A percentile compares a stretch with the other conserved stretches of the same genome.
Conservation (phyloP, 2,113 vertebrate genomes). For the Cynopterus brachyotis region DNA sequence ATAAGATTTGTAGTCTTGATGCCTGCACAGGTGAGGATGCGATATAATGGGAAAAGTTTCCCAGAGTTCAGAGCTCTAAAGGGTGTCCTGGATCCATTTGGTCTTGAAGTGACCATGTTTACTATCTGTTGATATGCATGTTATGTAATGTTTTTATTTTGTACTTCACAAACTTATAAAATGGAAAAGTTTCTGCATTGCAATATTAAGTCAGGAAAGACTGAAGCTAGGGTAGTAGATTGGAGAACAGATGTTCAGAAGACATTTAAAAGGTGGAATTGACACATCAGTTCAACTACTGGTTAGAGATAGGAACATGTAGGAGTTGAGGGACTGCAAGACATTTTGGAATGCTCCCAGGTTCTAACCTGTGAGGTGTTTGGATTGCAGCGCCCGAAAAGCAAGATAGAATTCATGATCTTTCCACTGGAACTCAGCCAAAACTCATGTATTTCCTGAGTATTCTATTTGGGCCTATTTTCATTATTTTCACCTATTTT, state of each 20-base stretch:
- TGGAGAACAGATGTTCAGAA: neutral
- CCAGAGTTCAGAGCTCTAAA: neutral
- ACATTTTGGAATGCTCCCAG: neutral
- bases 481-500: neutral
- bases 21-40: rapidly evolving
- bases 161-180: neutral
- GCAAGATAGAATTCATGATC: neutral
- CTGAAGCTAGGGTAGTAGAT: neutral
- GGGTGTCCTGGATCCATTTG: neutral
- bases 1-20: neutral
- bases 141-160: neutral
- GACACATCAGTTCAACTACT: neutral
- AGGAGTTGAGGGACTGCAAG: neutral
- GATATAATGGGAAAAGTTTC: neutral
- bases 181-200: neutral
- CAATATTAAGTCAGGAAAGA: neutral
- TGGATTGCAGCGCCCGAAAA: neutral
- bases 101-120: neutral
- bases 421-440: neutral
- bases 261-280: neutral
- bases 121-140: neutral
- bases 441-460: rapidly evolving
- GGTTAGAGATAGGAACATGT: neutral
- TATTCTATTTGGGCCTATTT: neutral
- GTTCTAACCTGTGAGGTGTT: neutral